A percentile compares a stretch with the other conserved stretches of the same genome.
Conservation (phyloP, 2,113 vertebrate species). For the Aleadryas rufinucha region DNA sequence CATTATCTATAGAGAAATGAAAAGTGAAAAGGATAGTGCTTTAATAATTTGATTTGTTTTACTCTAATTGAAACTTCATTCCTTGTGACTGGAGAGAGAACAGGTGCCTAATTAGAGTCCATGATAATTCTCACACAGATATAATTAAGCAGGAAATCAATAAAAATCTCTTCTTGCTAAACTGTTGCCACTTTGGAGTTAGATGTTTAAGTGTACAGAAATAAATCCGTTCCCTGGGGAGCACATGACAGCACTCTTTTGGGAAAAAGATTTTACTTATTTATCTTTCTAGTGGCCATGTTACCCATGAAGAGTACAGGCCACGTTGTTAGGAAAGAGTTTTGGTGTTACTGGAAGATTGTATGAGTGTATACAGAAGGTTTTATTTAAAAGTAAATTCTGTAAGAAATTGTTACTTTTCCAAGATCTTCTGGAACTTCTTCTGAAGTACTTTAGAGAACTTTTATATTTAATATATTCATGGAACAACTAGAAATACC, state of each 20-base stretch:
- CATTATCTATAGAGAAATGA: slow-evolving; percentile 2
- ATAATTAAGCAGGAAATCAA: slow-evolving; percentile 64
- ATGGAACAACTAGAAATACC: background rate
- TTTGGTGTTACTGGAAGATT: background rate
- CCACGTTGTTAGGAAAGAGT: background rate
- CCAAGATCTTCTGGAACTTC: background rate
- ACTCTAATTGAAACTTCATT: slow-evolving; percentile 63
- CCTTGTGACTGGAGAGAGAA: slow-evolving; percentile 46
- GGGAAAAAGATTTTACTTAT: background rate
- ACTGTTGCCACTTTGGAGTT: background rate
- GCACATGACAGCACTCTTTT: background rate
- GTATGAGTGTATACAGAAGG: background rate
- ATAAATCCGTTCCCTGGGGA: background rate
- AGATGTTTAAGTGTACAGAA: background rate
- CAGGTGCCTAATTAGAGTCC: slow-evolving; percentile 52
- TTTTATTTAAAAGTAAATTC: background rate
- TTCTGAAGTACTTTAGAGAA: background rate
- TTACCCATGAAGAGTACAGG: background rate
- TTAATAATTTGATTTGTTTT: slow-evolving; percentile 36
- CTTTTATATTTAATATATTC: background rate
- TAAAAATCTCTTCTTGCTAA: slow-evolving; percentile 45
- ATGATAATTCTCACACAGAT: slow-evolving; percentile 43
- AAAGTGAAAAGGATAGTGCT: background rate
- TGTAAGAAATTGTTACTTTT: background rate
- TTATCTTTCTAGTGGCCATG: background rate